Conservation (phyloP, 2,888 invertebrate genomes). For the Xanthorhoe spadicearia region DNA sequence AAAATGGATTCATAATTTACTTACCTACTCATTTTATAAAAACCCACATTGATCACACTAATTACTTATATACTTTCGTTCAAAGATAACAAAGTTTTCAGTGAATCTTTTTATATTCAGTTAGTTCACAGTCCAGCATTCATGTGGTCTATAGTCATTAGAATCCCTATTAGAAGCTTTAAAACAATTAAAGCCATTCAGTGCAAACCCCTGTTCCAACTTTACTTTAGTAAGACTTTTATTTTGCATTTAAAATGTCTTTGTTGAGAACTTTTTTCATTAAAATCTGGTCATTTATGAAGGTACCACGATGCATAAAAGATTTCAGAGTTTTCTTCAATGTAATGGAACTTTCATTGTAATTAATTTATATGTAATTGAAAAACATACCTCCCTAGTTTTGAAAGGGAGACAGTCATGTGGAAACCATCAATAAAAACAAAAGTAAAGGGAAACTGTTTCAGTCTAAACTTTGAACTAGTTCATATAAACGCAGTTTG, state of each 20-base stretch:
- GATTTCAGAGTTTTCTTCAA: conserved; percentile 50
- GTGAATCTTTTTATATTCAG: background rate
- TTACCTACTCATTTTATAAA: too few relatives aligned
- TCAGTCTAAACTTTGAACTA: conserved; percentile 28
- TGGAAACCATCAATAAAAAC: background rate
- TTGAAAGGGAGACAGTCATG: background rate
- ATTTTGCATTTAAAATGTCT: conserved; percentile 70
- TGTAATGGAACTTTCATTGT: conserved; percentile 10
- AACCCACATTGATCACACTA: background rate
- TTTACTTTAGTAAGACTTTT: conserved; percentile 44
- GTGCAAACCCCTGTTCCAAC: conserved; percentile 41
- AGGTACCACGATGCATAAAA: conserved; percentile 64
- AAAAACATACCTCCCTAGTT: background rate
- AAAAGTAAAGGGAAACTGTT: conserved; percentile 5
- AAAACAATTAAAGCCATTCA: conserved; percentile 52
- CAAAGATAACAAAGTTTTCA: background rate
- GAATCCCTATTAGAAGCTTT: conserved; percentile 37
- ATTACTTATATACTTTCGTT: too few relatives aligned
- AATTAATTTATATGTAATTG: background rate
- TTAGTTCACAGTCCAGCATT: conserved; percentile 4
- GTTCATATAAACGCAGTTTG: conserved; percentile 45
- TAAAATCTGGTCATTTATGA: conserved; percentile 64
- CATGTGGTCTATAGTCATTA: conserved; percentile 22
- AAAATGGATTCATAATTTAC: too few relatives aligned
- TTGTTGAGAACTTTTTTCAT: conserved; percentile 68